Percentiles rank a stretch among this genome's conserved stretches.
phyloP scores from a whole-genome alignment of 2,888 invertebrate genomes.

The Digitonthophagus gazella region DNA sequence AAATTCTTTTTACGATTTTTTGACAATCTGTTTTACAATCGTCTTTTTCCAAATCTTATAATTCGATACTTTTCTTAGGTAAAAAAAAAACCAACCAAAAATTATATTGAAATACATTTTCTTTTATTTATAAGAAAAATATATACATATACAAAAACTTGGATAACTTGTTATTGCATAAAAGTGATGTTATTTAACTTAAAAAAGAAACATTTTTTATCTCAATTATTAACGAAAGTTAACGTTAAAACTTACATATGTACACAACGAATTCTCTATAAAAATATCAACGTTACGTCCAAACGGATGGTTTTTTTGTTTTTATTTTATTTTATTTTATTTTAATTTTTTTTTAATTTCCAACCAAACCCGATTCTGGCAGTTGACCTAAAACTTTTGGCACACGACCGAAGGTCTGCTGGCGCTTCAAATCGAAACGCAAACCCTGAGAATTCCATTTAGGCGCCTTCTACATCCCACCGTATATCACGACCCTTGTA shows the following conservation, averaged over 20 bases:
- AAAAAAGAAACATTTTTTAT: background rate
- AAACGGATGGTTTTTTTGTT: no score
- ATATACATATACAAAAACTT: slow-evolving; percentile 6
- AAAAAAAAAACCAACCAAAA: background rate
- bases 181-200: slow-evolving; percentile 3
- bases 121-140: slow-evolving; percentile 5
- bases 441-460: background rate
- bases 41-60: no score
- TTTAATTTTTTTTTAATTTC: no score
- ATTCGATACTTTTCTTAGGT: no score
- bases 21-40: no score
- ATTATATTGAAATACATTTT: background rate
- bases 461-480: background rate
- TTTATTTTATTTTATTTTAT: no score
- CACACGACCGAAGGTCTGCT: background rate
- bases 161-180: background rate
- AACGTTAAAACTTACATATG: no score
- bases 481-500: slow-evolving; percentile 56
- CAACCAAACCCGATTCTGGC: slow-evolving; percentile 1
- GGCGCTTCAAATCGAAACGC: no score
- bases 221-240: no score
- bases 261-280: background rate
- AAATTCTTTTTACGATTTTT: no score
- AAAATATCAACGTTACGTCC: background rate
- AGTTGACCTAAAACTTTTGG: slow-evolving; percentile 1